Conservation (phyloP, 2,888 invertebrate species). For the Agriotes lineatus region DNA sequence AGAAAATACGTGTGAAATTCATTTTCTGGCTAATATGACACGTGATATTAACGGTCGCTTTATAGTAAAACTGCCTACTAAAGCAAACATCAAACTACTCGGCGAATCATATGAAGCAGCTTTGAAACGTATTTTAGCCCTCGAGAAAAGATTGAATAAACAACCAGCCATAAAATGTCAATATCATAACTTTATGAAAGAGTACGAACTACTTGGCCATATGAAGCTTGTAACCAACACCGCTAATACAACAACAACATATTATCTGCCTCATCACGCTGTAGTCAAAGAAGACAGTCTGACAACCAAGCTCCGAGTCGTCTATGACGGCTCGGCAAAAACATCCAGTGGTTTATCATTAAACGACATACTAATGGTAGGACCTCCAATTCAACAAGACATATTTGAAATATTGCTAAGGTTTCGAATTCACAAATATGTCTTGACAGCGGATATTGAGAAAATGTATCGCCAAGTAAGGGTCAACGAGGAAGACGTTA, state of each 20-base stretch:
- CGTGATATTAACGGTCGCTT: conserved; percentile 39
- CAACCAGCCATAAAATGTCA: background rate
- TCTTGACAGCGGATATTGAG: conserved; percentile 48
- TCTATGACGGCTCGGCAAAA: conserved; percentile 28
- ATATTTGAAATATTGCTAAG: conserved; percentile 46
- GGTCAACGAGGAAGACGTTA: conserved; percentile 35
- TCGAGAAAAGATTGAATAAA: background rate
- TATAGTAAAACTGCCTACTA: conserved; percentile 40
- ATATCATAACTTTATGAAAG: conserved; percentile 6
- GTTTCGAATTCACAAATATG: conserved; percentile 47
- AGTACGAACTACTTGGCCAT: conserved; percentile 4
- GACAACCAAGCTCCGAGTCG: conserved; percentile 39
- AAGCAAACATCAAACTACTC: conserved; percentile 12
- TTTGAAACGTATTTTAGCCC: background rate
- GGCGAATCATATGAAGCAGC: conserved; percentile 21
- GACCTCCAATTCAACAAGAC: conserved; percentile 40
- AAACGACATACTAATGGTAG: conserved; percentile 38
- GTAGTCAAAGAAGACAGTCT: conserved; percentile 32
- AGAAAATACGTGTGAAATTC: background rate
- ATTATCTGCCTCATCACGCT: conserved; percentile 21
- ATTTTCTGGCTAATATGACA: conserved; percentile 26
- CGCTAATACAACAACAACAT: no score
- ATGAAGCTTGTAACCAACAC: no score
- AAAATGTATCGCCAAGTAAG: conserved; percentile 52
- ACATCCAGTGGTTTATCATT: conserved; percentile 28